phyloP scores from a whole-genome alignment of 2,888 invertebrate genomes.

The Trichopria drosophilae region DNA sequence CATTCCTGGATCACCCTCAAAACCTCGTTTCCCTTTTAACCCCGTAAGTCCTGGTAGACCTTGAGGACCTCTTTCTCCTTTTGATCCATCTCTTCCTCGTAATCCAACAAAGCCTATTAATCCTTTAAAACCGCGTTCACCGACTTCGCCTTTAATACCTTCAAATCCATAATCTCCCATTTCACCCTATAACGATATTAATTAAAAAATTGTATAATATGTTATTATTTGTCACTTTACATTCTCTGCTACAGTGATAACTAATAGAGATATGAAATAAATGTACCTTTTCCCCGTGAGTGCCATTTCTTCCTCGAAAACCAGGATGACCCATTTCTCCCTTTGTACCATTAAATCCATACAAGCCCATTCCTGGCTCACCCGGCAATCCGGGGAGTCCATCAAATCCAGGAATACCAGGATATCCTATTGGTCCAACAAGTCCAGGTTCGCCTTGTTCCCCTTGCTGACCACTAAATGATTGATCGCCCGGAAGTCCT shows the following conservation, averaged over 20 bases:
- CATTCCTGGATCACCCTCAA: slow-evolving; percentile 59
- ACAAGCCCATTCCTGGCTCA: slow-evolving; percentile 60
- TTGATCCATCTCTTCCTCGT: slow-evolving; percentile 60
- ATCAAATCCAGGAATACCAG: slow-evolving; percentile 71
- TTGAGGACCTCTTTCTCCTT: slow-evolving; percentile 59
- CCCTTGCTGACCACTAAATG: slow-evolving; percentile 71
- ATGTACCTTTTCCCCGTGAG: slow-evolving; percentile 56
- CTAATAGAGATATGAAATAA: not conserved
- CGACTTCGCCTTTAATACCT: slow-evolving; percentile 67
- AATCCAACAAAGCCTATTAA: slow-evolving; percentile 45
- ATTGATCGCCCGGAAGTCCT: slow-evolving; percentile 67
- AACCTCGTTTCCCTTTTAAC: slow-evolving; percentile 55
- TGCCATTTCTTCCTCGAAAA: slow-evolving; percentile 53
- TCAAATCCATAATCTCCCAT: slow-evolving; percentile 54
- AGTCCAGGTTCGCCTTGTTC: slow-evolving; percentile 66
- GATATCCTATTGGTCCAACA: slow-evolving; percentile 69
- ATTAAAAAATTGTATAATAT: not conserved
- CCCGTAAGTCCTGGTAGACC: slow-evolving; percentile 58
- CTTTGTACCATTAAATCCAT: slow-evolving; percentile 42
- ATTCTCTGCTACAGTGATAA: not conserved
- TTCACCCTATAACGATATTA: slow-evolving; percentile 45
- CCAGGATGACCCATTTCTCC: slow-evolving; percentile 54
- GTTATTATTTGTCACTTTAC: not conserved
- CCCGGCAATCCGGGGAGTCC: slow-evolving; percentile 74
- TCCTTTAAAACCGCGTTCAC: slow-evolving; percentile 60